Conservation (phyloP, 2,888 invertebrate genomes). For the Oligia fasciuncula region DNA sequence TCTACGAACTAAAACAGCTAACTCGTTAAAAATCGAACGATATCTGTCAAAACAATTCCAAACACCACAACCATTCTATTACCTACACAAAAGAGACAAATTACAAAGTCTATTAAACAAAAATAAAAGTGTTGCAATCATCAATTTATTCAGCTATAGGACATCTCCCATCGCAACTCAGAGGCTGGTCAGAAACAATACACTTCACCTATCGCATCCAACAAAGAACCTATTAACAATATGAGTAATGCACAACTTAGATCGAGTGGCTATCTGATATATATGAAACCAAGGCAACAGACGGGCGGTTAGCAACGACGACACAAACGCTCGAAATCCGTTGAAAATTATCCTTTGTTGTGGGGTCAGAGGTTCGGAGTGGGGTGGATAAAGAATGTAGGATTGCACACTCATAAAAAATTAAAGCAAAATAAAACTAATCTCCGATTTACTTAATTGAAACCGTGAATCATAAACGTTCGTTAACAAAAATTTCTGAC, state of each 20-base stretch:
- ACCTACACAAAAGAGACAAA: constrained; percentile 54
- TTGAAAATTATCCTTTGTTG: background rate
- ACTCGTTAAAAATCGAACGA: constrained; percentile 15
- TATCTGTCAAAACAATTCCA: constrained; percentile 15
- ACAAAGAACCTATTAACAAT: constrained; percentile 83
- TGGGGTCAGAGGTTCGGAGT: background rate
- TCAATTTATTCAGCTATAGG: constrained; percentile 67
- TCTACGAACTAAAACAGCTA: background rate
- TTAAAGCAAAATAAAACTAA: constrained; percentile 63
- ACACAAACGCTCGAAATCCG: background rate
- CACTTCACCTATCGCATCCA: constrained; percentile 80
- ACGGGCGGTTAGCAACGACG: constrained; percentile 66
- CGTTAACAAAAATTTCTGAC: constrained; percentile 65
- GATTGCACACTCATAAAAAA: constrained; percentile 53
- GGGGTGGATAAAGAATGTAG: constrained; percentile 5
- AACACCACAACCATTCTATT: constrained; percentile 34
- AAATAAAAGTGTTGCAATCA: constrained; percentile 63
- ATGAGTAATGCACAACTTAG: constrained; percentile 84
- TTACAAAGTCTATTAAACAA: constrained; percentile 57
- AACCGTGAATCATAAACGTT: constrained; percentile 69
- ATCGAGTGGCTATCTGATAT: constrained; percentile 79
- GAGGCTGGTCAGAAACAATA: constrained; percentile 72
- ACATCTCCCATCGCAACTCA: constrained; percentile 64
- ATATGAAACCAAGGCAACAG: constrained; percentile 65
- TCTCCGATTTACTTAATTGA: constrained; percentile 68